These are phyloP conservation scores for Smutsia temminckii DNA, from an alignment of 2,797 vertebrate genomes.

Conservation along the genomic window DNA sequence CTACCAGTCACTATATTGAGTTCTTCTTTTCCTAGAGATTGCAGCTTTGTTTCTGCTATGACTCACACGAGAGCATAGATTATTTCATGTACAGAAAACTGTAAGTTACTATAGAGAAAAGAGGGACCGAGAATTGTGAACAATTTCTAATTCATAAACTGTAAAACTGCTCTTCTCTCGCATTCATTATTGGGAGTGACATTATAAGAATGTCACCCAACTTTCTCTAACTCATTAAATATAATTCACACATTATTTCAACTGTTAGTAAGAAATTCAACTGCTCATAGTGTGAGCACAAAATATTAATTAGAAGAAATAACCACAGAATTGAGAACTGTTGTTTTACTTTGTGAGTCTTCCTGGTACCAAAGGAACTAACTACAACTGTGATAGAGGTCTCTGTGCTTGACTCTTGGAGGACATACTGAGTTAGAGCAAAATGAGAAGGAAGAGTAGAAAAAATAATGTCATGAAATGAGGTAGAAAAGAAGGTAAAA, in stretches of 20 bases:
- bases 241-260: constrained; percentile 18
- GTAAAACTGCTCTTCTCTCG: background rate
- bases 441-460: constrained; percentile 14
- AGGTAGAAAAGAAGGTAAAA: background rate
- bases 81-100: background rate
- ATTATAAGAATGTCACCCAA: background rate
- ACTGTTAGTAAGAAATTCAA: background rate
- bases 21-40: constrained; percentile 42
- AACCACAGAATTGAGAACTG: background rate
- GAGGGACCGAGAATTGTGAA: background rate
- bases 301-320: constrained; percentile 2
- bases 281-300: background rate
- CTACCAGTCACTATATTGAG: background rate
- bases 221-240: background rate
- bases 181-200: constrained; percentile 18
- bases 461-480: background rate
- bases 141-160: background rate
- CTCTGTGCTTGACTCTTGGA: background rate
- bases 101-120: background rate
- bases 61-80: background rate
- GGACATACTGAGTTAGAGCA: background rate
- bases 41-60: background rate
- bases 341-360: background rate
- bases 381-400: background rate
- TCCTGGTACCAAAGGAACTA: background rate